These are phyloP conservation scores for Meiosimyza decipiens DNA, from an alignment of 2,888 invertebrate genomes.

Conservation along the genomic window DNA sequence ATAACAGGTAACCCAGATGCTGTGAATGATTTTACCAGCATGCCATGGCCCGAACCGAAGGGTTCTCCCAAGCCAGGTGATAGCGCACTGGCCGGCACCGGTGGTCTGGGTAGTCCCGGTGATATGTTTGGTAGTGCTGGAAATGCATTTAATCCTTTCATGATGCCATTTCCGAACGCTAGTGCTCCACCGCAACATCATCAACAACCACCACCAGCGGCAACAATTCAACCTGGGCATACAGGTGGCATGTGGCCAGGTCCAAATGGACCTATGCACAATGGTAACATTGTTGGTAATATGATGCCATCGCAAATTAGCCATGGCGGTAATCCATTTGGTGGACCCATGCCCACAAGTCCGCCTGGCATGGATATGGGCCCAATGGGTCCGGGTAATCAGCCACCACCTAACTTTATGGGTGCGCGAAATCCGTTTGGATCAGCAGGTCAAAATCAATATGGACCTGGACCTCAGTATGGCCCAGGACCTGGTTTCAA, in stretches of 20 bases:
- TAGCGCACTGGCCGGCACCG: slow-evolving; percentile 42
- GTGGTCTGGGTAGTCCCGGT: slow-evolving; percentile 23
- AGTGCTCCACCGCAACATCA: slow-evolving; percentile 40
- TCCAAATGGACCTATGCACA: slow-evolving; percentile 37
- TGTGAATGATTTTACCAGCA: slow-evolving; percentile 79
- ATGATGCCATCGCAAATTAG: background rate
- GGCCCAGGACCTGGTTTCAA: slow-evolving; percentile 48
- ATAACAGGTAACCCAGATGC: slow-evolving; percentile 84
- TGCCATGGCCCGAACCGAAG: slow-evolving; percentile 88
- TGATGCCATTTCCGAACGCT: slow-evolving; percentile 53
- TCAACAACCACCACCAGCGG: slow-evolving; percentile 40
- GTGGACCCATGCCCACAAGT: slow-evolving; percentile 18
- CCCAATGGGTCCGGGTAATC: slow-evolving; percentile 33
- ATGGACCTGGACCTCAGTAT: slow-evolving; percentile 45
- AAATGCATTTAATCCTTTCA: slow-evolving; percentile 60
- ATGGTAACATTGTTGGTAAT: background rate
- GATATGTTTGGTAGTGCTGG: slow-evolving; percentile 32
- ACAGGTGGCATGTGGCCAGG: slow-evolving; percentile 51
- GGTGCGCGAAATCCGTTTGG: slow-evolving; percentile 38
- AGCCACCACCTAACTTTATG: slow-evolving; percentile 20
- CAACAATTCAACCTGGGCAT: slow-evolving; percentile 24
- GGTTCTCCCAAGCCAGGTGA: slow-evolving; percentile 70
- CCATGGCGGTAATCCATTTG: slow-evolving; percentile 8
- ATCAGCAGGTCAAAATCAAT: slow-evolving; percentile 37
- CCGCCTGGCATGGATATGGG: slow-evolving; percentile 27